phyloP scores from a whole-genome alignment of 2,113 vertebrate species.

The Hypomesus transpacificus region DNA sequence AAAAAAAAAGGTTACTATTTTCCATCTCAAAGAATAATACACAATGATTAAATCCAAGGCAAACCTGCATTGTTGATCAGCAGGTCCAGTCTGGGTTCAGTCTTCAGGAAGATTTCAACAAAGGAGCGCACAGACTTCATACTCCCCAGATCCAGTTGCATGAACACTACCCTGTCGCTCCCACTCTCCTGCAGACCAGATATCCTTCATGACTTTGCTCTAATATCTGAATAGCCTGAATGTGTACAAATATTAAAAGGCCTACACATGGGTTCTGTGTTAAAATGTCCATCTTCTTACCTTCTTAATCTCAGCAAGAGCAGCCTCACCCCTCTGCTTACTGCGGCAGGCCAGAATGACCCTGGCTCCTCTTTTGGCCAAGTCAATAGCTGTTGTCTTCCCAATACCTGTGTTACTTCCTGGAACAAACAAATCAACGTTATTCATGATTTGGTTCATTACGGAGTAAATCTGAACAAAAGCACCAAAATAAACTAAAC shows the following conservation, averaged over 20 bases:
- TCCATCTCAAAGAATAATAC: background rate
- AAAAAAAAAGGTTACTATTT: background rate
- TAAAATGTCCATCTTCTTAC: slow-evolving; percentile 51
- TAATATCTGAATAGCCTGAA: background rate
- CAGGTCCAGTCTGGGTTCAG: slow-evolving; percentile 84
- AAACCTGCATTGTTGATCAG: slow-evolving; percentile 94
- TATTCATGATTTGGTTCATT: background rate
- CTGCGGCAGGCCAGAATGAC: slow-evolving; percentile 83
- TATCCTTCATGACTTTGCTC: background rate
- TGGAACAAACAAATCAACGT: slow-evolving; percentile 39
- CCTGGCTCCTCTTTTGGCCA: slow-evolving; percentile 82
- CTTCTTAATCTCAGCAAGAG: slow-evolving; percentile 73
- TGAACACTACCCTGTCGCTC: slow-evolving; percentile 81
- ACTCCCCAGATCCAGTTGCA: slow-evolving; percentile 84
- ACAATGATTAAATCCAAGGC: background rate
- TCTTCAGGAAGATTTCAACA: slow-evolving; percentile 77
- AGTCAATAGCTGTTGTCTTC: slow-evolving; percentile 75
- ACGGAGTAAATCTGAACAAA: background rate
- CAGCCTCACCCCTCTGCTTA: slow-evolving; percentile 68
- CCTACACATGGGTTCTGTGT: too few relatives aligned
- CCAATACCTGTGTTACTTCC: slow-evolving; percentile 85
- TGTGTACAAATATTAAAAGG: too few relatives aligned
- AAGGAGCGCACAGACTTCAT: slow-evolving; percentile 81
- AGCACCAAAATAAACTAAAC: background rate
- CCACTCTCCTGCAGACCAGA: slow-evolving; percentile 63